phyloP scores from a whole-genome alignment of 2,113 vertebrate species.

The Calypte anna region DNA sequence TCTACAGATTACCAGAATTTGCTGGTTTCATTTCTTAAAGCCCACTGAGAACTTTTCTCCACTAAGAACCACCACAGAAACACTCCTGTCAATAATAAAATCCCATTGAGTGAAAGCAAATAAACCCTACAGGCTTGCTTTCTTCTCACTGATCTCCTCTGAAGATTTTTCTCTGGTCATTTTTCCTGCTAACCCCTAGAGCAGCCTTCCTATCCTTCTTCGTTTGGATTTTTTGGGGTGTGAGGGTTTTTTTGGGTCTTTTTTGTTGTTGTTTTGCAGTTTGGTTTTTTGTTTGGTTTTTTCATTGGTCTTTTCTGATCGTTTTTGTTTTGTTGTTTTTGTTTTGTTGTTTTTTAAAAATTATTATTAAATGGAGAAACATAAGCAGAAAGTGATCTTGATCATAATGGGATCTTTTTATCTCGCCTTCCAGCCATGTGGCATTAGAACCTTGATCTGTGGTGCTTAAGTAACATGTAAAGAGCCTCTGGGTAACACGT shows the following conservation, averaged over 20 bases:
- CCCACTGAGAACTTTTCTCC: background rate
- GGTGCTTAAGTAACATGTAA: background rate
- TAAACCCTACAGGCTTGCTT: background rate
- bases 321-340: background rate
- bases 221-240: background rate
- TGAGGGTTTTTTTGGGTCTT: background rate
- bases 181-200: background rate
- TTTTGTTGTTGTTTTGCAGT: background rate
- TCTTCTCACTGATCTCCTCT: background rate
- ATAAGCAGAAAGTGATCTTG: background rate
- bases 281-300: no score
- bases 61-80: background rate
- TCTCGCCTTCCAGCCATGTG: background rate
- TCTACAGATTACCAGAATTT: slow-evolving; percentile 19
- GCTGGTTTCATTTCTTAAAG: slow-evolving; percentile 16
- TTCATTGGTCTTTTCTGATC: background rate
- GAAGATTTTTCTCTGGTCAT: background rate
- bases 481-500: background rate
- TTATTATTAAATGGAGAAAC: background rate
- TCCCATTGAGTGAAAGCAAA: background rate
- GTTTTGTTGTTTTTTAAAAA: background rate
- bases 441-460: background rate
- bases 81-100: background rate
- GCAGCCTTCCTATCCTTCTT: background rate
- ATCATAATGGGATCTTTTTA: background rate